Base-by-base conservation (phyloP, 2,797 vertebrate genomes). In the Notolabrus celidotus region DNA sequence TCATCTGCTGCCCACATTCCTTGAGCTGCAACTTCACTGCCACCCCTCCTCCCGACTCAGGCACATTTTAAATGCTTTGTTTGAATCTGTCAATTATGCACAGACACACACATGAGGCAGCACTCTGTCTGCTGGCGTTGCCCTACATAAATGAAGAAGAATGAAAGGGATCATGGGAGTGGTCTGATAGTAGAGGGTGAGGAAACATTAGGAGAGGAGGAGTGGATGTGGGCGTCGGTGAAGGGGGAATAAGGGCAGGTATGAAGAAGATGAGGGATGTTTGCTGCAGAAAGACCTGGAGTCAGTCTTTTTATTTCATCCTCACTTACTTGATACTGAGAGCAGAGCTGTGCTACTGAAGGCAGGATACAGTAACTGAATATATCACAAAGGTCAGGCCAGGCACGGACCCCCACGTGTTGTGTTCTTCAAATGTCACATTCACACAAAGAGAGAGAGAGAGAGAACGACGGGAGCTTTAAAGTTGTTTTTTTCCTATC, bases 1-100 rank as follows among this genome's bases (percentile, higher is more conserved):
- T 86, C 83, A 73, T 57, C 55, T 7, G 7, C 80, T 50, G 76
- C 70, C 71, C 74, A 67, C 80, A 87, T 88, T 88, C 77, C 79
- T 79, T 34, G 55, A 74, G 55, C 73, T 79, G 25, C 57, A 45
- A 55, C 74, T 33, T 76, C 58, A 49, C 53, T 47, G 58, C 38
- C 43, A 51, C 49, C 52, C 45, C 8, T 51, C 67, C 6, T 39
- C 51, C 39, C 36, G 71, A 34, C 43, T 33, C 25, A 47, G 27
- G 54, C 45, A 57, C 49, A 57, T n/a, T 36, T 72, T 17, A 63
- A 79, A 69, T 60, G 69, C 69, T 83, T 78, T 73, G 74, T 80
- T 60, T 69, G 54, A 76, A 59, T 78, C 65, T 46, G 36, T 4
- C 66, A 42, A 20, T 47, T 51, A 19, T 42, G 42, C 20, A 36